These are phyloP conservation scores for Pelmatolapia mariae DNA, from an alignment of 2,113 vertebrate species.

Conservation along the genomic window DNA sequence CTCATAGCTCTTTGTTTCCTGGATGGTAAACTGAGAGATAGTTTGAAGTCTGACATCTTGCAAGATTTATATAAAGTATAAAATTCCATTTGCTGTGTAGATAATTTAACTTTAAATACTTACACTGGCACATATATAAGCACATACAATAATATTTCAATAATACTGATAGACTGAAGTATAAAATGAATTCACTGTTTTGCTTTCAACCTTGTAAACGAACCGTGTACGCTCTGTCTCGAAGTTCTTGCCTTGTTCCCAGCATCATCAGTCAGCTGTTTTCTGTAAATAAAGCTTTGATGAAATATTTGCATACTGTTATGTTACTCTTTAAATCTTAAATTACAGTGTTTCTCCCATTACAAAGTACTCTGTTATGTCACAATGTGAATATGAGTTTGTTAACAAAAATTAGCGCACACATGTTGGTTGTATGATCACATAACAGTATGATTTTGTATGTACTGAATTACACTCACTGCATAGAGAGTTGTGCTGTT, in stretches of 20 bases:
- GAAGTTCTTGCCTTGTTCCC: neutral
- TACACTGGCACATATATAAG: neutral
- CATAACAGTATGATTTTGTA: neutral
- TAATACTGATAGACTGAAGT: neutral
- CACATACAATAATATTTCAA: neutral
- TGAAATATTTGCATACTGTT: rapidly evolving
- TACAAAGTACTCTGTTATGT: neutral
- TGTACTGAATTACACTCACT: neutral
- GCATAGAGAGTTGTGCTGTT: rapidly evolving
- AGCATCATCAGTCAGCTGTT: neutral
- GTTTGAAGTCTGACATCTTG: neutral
- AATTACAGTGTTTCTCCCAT: neutral
- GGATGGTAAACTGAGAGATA: neutral
- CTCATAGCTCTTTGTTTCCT: neutral
- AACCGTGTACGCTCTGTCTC: neutral
- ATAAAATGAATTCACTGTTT: neutral
- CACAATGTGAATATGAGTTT: neutral
- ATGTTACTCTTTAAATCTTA: neutral
- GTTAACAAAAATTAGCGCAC: neutral
- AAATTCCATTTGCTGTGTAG: neutral
- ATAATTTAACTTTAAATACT: neutral
- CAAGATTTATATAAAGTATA: neutral
- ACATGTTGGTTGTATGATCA: neutral
- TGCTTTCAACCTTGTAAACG: neutral
- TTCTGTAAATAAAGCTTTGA: neutral